phyloP scores from a whole-genome alignment of 2,797 vertebrate species.

The Sphaeramia orbicularis region DNA sequence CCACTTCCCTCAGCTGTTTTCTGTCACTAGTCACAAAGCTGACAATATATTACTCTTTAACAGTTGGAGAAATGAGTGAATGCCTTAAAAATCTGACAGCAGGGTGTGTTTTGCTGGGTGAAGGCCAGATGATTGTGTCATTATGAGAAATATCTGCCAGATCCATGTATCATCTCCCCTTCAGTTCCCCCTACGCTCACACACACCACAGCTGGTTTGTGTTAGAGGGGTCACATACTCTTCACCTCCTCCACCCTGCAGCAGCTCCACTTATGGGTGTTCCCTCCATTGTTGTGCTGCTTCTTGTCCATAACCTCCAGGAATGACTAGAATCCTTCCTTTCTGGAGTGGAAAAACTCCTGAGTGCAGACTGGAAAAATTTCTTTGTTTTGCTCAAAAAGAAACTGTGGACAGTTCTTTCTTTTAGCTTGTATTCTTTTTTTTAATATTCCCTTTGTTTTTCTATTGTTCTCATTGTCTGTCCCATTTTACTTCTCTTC shows the following conservation, averaged over 20 bases:
- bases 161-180: conserved; percentile 59
- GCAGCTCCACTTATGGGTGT: conserved; percentile 82
- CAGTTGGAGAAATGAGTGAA: conserved; percentile 32
- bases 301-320: conserved; percentile 77
- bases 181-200: conserved; percentile 41
- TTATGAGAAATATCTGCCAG: conserved; percentile 61
- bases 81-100: conserved; percentile 36
- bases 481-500: conserved; percentile 25
- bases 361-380: conserved; percentile 32
- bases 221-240: conserved; percentile 83
- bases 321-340: conserved; percentile 77
- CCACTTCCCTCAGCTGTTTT: conserved; percentile 63
- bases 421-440: conserved; percentile 3
- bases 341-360: conserved; percentile 56
- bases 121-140: conserved; percentile 75
- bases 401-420: conserved; percentile 12
- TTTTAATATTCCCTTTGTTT: not conserved
- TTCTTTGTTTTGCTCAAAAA: conserved; percentile 42
- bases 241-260: conserved; percentile 83
- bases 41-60: conserved; percentile 26
- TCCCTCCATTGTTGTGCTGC: conserved; percentile 82
- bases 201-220: conserved; percentile 83
- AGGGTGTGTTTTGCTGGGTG: conserved; percentile 60
- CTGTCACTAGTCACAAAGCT: conserved; percentile 27
- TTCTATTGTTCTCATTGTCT: conserved; percentile 30